Evolutionary conservation across 1,140 invertebrate species (phyloP).

Genomic region (Adoxophyes honmai): DNA sequence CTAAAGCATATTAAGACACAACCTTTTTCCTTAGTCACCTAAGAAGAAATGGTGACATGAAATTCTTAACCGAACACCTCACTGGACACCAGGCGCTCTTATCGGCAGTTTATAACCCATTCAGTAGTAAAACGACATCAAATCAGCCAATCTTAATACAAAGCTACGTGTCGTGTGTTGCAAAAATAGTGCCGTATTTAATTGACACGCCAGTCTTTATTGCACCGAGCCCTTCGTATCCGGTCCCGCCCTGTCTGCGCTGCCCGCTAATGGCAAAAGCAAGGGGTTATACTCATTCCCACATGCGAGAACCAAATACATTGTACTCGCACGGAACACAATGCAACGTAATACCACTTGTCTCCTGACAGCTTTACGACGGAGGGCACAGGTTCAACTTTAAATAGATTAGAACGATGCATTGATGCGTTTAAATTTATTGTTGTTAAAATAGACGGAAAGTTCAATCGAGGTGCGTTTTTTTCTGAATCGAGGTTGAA

Average conservation of each 20-base stretch:
- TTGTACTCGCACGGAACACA: constrained; percentile 20
- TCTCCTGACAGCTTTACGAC: background rate
- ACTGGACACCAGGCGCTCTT: too few species aligned
- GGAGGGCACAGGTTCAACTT: background rate
- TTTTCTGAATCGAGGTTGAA: too few species aligned
- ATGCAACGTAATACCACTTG: constrained; percentile 13
- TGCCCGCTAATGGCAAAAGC: constrained; percentile 44
- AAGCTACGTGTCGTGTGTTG: constrained; percentile 6
- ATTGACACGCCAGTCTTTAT: constrained; percentile 8
- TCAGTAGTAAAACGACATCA: too few species aligned
- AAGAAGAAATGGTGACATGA: too few species aligned
- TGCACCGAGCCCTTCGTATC: constrained; percentile 39
- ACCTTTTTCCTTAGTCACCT: too few species aligned
- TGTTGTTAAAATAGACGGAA: too few species aligned
- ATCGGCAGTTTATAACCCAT: too few species aligned
- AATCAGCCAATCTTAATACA: background rate
- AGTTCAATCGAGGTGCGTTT: too few species aligned
- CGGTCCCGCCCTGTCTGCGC: constrained; percentile 56
- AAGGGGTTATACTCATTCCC: constrained; percentile 30
- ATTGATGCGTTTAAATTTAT: too few species aligned
- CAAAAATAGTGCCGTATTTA: background rate
- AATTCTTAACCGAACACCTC: too few species aligned
- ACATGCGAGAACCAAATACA: constrained; percentile 20
- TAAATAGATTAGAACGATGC: background rate
- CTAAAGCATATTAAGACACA: too few species aligned